Evolutionary conservation across 1,140 invertebrate species (phyloP).

Genomic region (Apolygus lucorum): DNA sequence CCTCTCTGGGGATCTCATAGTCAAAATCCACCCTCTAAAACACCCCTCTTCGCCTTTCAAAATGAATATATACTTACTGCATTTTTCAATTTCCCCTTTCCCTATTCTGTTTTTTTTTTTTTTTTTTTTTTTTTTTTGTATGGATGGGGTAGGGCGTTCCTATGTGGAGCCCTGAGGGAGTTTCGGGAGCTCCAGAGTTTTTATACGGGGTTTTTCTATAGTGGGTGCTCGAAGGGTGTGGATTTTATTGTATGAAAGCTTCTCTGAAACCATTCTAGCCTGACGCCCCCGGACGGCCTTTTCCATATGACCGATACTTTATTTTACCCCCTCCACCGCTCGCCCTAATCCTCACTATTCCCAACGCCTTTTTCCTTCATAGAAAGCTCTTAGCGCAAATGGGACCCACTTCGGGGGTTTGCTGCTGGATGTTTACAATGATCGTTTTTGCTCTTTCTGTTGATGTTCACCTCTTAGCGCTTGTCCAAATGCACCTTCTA

Average conservation of each 20-base stretch:
- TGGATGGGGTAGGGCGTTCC: neutral
- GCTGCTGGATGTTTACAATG: no score
- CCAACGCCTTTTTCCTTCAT: no score
- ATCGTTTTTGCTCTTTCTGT: no score
- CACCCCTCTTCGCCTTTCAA: neutral
- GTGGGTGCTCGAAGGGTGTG: neutral
- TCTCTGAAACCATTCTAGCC: neutral
- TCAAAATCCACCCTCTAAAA: no score
- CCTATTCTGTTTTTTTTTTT: neutral
- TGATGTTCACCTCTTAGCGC: no score
- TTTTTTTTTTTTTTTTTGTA: neutral
- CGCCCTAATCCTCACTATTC: no score
- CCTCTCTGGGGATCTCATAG: no score
- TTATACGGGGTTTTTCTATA: no score
- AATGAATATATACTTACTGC: conserved; percentile 27
- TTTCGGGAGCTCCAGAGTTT: no score
- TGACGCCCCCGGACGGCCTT: neutral
- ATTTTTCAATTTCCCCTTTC: conserved; percentile 22
- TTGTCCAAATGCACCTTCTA: no score
- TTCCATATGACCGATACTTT: conserved; percentile 2
- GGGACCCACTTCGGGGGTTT: neutral
- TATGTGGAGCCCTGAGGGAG: neutral
- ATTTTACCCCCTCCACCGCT: neutral
- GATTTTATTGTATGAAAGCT: conserved; percentile 2
- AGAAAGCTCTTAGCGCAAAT: conserved; percentile 14